phyloP scores from a whole-genome alignment of 2,113 vertebrate genomes.

The Ochotona curzoniae region DNA sequence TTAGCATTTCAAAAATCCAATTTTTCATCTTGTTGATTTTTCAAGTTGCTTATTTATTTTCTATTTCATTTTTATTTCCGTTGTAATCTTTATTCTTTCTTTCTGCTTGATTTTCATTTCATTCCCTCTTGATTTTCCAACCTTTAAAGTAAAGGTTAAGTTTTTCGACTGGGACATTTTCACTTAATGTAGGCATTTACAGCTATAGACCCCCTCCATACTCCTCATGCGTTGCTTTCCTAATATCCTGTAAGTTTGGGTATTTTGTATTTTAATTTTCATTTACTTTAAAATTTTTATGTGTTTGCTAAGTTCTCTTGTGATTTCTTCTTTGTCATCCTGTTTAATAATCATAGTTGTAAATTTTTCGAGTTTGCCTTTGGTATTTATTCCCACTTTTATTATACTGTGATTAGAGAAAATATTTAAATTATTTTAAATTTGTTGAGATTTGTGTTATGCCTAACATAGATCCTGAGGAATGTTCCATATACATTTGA shows the following conservation, averaged over 20 bases:
- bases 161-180: neutral
- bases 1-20: neutral
- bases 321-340: neutral
- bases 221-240: neutral
- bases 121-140: neutral
- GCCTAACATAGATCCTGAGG: neutral
- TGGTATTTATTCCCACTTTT: neutral
- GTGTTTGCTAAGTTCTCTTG: slow-evolving; percentile 8
- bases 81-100: neutral
- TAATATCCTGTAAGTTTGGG: neutral
- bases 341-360: neutral
- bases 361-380: slow-evolving; percentile 10
- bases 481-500: neutral
- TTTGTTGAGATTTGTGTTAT: neutral
- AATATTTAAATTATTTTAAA: neutral
- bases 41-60: neutral
- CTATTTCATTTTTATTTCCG: slow-evolving; percentile 22
- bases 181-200: neutral
- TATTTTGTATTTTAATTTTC: neutral
- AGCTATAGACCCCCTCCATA: neutral
- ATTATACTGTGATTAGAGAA: neutral
- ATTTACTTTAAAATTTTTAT: neutral
- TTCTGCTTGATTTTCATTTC: slow-evolving; percentile 16
- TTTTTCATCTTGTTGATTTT: neutral
- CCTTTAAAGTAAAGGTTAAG: neutral